Percentiles rank a stretch among this genome's conserved stretches.
Evolutionary conservation across 2,797 vertebrate species (phyloP).

Genomic region (Ciconia nigra): DNA sequence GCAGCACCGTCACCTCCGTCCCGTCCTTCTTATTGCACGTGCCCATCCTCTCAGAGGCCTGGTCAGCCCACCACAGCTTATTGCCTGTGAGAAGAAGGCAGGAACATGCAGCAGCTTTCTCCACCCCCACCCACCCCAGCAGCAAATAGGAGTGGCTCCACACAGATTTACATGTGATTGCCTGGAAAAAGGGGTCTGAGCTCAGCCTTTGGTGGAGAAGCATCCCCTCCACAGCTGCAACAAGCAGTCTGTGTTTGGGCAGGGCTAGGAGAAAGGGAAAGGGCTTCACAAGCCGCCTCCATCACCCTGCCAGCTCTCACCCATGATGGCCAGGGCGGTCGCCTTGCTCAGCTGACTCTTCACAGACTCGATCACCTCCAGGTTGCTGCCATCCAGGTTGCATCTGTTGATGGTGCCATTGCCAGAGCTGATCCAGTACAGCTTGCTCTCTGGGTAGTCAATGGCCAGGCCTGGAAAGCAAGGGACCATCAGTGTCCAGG

Average conservation of each 20-base stretch:
- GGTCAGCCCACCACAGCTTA: constrained; percentile 97
- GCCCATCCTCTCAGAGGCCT: constrained; percentile 91
- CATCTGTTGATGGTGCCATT: constrained; percentile 90
- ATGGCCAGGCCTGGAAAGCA: constrained; percentile 86
- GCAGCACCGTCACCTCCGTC: constrained; percentile 78
- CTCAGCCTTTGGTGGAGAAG: neutral
- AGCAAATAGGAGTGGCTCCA: neutral
- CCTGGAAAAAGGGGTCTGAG: too few species aligned
- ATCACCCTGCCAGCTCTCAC: constrained; percentile 68
- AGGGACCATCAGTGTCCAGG: neutral
- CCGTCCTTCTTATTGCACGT: constrained; percentile 92
- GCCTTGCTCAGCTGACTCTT: constrained; percentile 89
- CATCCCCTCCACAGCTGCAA: neutral
- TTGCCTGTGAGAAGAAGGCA: constrained; percentile 73
- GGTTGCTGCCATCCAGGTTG: constrained; percentile 84
- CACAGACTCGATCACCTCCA: constrained; percentile 83
- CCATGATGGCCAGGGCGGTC: constrained; percentile 94
- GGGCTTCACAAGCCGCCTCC: rapidly evolving
- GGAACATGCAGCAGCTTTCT: neutral
- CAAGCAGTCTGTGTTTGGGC: neutral
- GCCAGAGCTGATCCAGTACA: constrained; percentile 97
- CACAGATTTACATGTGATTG: rapidly evolving
- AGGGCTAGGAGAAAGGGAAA: neutral
- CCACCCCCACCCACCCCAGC: neutral
- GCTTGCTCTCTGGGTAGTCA: constrained; percentile 86